A percentile compares a stretch with the other conserved stretches of the same genome.
These are phyloP conservation scores for Malurus cyaneus DNA, from an alignment of 2,113 vertebrate species.

Conservation along the genomic window DNA sequence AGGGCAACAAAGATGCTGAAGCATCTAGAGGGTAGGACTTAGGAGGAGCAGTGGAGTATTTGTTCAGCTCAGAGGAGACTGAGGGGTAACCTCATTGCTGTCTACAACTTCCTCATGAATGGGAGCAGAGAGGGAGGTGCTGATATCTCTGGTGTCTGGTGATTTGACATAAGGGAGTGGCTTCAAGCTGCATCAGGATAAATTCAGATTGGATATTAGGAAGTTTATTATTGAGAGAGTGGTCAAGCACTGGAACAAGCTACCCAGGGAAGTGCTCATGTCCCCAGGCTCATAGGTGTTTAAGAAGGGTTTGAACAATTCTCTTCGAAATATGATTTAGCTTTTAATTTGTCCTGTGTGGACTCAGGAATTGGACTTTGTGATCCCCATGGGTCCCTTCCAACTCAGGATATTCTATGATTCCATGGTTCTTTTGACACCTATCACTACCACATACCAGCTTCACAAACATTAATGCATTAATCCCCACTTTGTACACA, in stretches of 20 bases:
- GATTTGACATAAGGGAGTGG: not conserved
- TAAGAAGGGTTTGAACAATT: not conserved
- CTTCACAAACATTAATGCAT: not conserved
- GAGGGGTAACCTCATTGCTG: not conserved
- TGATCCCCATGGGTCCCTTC: not conserved
- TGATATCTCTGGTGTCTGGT: not conserved
- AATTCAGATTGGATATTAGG: not conserved
- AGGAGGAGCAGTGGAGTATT: fast-evolving
- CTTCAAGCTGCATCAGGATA: not conserved
- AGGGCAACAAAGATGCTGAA: not conserved
- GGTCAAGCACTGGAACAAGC: not conserved
- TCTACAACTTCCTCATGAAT: not conserved
- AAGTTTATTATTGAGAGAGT: not conserved
- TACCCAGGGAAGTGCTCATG: not conserved
- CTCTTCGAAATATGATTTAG: not conserved
- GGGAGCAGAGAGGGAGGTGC: not conserved
- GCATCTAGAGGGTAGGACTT: not conserved
- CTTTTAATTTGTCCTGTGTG: not conserved
- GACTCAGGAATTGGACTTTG: not conserved
- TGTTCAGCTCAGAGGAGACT: not conserved
- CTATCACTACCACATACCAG: not conserved
- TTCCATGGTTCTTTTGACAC: not conserved
- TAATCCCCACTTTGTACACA: not conserved
- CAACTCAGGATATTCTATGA: not conserved
- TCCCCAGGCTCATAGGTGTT: not conserved